Percentiles rank a stretch among this genome's conserved stretches.
Evolutionary conservation across 2,797 vertebrate species (phyloP).

Genomic region (Coregonus ussuriensis): DNA sequence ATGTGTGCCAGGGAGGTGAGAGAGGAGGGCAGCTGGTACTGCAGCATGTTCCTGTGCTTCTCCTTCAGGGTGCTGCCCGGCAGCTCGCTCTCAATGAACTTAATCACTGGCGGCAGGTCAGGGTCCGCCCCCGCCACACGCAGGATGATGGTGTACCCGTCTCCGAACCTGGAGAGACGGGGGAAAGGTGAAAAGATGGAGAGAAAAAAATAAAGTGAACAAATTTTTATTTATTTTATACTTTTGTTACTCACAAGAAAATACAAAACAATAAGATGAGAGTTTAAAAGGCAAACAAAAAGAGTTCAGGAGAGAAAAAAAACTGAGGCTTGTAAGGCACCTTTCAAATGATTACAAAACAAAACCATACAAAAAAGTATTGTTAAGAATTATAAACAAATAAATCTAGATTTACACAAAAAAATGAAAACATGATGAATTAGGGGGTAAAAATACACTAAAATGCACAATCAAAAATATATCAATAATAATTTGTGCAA

Average conservation of each 20-base stretch:
- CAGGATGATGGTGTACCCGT: constrained; percentile 95
- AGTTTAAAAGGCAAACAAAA: too few species aligned
- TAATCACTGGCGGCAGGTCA: constrained; percentile 88
- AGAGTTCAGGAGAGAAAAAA: too few species aligned
- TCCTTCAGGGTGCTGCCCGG: constrained; percentile 92
- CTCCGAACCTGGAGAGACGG: constrained; percentile 84
- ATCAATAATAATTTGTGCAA: neutral
- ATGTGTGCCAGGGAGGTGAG: constrained; percentile 89
- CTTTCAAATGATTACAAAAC: too few species aligned
- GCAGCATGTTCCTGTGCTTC: constrained; percentile 93
- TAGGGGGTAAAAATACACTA: too few species aligned
- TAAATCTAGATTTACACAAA: too few species aligned
- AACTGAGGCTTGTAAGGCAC: too few species aligned
- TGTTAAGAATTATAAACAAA: too few species aligned
- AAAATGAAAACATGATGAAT: too few species aligned
- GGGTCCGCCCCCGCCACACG: constrained; percentile 89
- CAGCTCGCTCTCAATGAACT: constrained; percentile 91
- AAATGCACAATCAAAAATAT: too few species aligned
- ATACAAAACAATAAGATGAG: too few species aligned
- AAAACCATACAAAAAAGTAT: too few species aligned
- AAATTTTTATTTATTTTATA: neutral
- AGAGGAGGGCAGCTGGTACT: constrained; percentile 93
- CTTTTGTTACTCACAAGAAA: too few species aligned
- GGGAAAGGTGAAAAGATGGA: neutral
- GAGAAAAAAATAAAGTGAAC: neutral